Evolutionary conservation across 2,797 vertebrate genomes (phyloP).

Genomic region (Cryptoprocta ferox): DNA sequence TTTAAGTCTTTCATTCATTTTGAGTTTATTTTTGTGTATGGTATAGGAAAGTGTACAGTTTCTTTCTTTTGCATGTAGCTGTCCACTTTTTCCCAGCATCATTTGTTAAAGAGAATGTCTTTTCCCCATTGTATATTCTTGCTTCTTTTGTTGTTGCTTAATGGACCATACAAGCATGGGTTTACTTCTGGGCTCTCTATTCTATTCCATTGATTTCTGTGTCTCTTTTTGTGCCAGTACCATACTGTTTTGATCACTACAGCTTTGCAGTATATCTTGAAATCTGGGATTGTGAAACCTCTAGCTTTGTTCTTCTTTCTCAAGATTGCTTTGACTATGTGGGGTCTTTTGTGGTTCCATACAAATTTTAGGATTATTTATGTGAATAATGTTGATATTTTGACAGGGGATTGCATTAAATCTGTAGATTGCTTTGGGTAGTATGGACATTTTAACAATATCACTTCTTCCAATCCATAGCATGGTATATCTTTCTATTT

Average conservation of each 20-base stretch:
- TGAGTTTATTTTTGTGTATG: neutral
- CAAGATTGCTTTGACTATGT: neutral
- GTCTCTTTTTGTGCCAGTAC: neutral
- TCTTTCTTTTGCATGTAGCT: neutral
- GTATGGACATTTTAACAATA: neutral
- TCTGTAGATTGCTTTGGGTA: neutral
- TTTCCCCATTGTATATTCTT: neutral
- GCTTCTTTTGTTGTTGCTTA: neutral
- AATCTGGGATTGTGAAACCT: neutral
- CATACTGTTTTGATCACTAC: neutral
- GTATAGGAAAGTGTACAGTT: neutral
- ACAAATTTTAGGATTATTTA: neutral
- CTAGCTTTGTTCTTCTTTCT: neutral
- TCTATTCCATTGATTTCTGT: neutral
- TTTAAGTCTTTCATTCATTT: neutral
- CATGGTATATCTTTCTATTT: neutral
- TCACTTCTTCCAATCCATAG: neutral
- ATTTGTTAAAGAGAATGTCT: neutral
- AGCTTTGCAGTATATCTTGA: neutral
- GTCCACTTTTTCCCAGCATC: neutral
- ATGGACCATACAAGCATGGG: neutral
- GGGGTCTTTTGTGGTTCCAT: neutral
- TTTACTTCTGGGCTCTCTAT: neutral
- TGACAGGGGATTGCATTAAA: neutral
- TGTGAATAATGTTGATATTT: neutral